Evolutionary conservation across 2,797 vertebrate species (phyloP), one percentile per base, ranked within the genome.

Genomic region (Danio tinwini): DNA sequence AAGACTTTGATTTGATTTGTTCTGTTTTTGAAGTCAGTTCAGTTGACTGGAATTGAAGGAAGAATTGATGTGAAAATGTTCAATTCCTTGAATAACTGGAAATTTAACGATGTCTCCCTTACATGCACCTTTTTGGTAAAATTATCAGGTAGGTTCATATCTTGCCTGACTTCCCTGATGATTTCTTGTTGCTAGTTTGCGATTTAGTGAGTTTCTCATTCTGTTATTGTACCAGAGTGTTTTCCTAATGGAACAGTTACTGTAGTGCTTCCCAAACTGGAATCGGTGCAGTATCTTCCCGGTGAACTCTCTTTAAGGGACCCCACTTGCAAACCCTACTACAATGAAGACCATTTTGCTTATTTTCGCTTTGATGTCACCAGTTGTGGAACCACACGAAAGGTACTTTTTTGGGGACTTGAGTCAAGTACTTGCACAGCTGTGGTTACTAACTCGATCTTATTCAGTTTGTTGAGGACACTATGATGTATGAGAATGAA

Each of bases 371-470:
- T 71, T 53, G 37, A 49, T 53, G 37, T 71, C 9, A 71, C 39
- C 17, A n/a, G 56, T 71, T 78, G 76, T 78, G 76, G 76, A 50
- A 78, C 76, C 4, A 61, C 76, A 2, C 58, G 76, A 78, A 78
- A 0, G 67, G 67, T 78, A 78, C 2, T 1, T 37, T 37, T 29
- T 7, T 42, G 0, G 13, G n/a, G 0, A 16, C 37, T 29, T 0
- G 0, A n/a, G 6, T 17, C 1, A 73, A 58, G 47, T 12, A 11
- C 40, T 59, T 7, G 1, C 9, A 5, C 5, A 7, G n/a, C 14
- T 44, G 7, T 37, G 0, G 13, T 44, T 6, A 5, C 2, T 21
- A 2, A 78, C 55, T 16, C 1, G 47, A 19, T 42, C 8, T 71
- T 50, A 7, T 70, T n/a, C 9, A 78, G 76, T 78, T 78, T 78